Evolutionary conservation across 2,888 invertebrate species (phyloP).

Genomic region (Xylota sylvarum): DNA sequence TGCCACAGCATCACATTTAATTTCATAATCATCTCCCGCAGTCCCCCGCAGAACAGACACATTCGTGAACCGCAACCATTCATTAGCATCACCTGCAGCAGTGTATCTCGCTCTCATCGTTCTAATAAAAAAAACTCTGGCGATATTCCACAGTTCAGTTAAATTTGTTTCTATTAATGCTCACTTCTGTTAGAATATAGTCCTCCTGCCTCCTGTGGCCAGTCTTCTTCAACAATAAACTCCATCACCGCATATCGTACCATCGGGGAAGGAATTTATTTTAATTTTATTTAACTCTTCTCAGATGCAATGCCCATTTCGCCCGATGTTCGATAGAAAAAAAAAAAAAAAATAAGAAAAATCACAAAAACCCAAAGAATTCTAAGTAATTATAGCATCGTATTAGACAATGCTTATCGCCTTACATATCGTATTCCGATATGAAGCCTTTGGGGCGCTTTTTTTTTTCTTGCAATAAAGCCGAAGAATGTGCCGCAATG

Average conservation of each 20-base stretch:
- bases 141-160: conserved; percentile 19
- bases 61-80: conserved; percentile 57
- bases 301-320: conserved; percentile 15
- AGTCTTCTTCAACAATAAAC: conserved; percentile 17
- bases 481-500: conserved; percentile 23
- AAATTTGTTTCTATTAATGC: conserved; percentile 37
- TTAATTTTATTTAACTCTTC: conserved; percentile 48
- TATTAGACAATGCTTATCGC: conserved; percentile 66
- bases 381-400: conserved; percentile 66
- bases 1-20: conserved; percentile 28
- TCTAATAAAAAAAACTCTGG: conserved; percentile 30
- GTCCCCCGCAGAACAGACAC: neutral
- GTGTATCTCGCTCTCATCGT: conserved; percentile 47
- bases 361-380: conserved; percentile 29
- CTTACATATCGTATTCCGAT: conserved; percentile 71
- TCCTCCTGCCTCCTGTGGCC: conserved; percentile 22
- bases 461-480: conserved; percentile 47
- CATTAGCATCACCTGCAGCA: conserved; percentile 69
- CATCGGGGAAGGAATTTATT: conserved; percentile 64
- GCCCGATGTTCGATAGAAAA: conserved; percentile 12
- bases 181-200: conserved; percentile 31
- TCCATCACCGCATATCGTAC: conserved; percentile 58
- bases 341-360: neutral
- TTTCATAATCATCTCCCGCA: conserved; percentile 35
- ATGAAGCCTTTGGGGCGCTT: conserved; percentile 52